Evolutionary conservation across 1,140 invertebrate species (phyloP).

Genomic region (Diorhabda elongata): DNA sequence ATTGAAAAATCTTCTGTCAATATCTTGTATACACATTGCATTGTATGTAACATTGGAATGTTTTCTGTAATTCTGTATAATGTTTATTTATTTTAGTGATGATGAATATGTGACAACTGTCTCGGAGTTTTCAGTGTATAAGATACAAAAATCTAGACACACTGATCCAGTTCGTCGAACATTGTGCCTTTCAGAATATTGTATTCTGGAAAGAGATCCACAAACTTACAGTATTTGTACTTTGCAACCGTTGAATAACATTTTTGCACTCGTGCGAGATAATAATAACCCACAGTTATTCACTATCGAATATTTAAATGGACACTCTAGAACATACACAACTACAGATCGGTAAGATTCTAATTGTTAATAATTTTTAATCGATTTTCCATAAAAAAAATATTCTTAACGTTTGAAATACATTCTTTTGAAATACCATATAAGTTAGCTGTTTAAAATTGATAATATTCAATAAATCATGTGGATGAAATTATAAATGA

Average conservation of each 20-base stretch:
- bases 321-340: slow-evolving; percentile 80
- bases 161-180: slow-evolving; percentile 76
- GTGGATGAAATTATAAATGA: too few species aligned
- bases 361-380: neutral
- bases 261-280: slow-evolving; percentile 88
- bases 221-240: slow-evolving; percentile 91
- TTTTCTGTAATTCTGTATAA: neutral
- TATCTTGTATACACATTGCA: too few species aligned
- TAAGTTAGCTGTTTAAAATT: too few species aligned
- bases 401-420: too few species aligned
- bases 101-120: slow-evolving; percentile 67
- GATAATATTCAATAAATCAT: too few species aligned
- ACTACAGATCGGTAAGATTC: slow-evolving; percentile 68
- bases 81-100: slow-evolving; percentile 37
- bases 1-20: too few species aligned
- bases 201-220: slow-evolving; percentile 93
- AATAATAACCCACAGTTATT: slow-evolving; percentile 91
- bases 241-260: slow-evolving; percentile 79
- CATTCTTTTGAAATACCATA: too few species aligned
- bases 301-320: slow-evolving; percentile 90
- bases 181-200: slow-evolving; percentile 93
- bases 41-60: too few species aligned
- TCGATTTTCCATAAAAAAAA: too few species aligned
- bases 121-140: slow-evolving; percentile 89
- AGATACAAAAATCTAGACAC: slow-evolving; percentile 72